Evolutionary conservation across 2,113 vertebrate genomes (phyloP), one percentile per base, ranked within the genome.

Genomic region (Piaya cayana): DNA sequence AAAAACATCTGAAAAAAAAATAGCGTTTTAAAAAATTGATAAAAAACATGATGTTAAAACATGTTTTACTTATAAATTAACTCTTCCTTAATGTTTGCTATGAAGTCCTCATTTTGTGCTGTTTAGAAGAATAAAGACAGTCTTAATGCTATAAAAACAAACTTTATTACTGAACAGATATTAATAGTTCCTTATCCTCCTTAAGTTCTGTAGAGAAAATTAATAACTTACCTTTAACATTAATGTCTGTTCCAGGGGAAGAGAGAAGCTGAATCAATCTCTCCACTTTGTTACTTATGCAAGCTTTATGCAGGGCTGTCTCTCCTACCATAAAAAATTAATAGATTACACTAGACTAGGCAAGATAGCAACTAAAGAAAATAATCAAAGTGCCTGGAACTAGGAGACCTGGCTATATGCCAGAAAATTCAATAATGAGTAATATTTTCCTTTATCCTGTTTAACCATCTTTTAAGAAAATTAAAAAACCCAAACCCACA

Each of bases 231-330:
- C 99, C 99, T 99, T 98, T 98, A 97, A 97, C 96, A 95, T 99
- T 99, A 98, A 99, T 97, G 94, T 99, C 99, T 85, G 64, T 98
- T 97, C 98, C 99, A 94, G 98, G 98, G 87, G 97, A 92, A 94
- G 98, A 97, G 70, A 99, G 98, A 97, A 99, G 98, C 95, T 97
- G 92, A 96, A 98, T 98, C 97, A 99, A 97, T 43, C 91, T 99
- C 86, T 99, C 98, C 98, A 99, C 98, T 97, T 99, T 98, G 99
- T 99, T 99, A 97, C 94, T 98, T 98, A 97, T 98, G 98, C 99
- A 99, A 96, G 98, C 98, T 98, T 90, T 98, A 98, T 99, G 99
- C 95, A 99, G 98, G 96, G 98, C 97, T 96, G 99, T 99, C 98
- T 99, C 98, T 97, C 99, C 99, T 99, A 98, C 93, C 97, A 98